A percentile compares a stretch with the other conserved stretches of the same genome.
Evolutionary conservation across 2,888 invertebrate species (phyloP).

Genomic region (Diaphora mendica): DNA sequence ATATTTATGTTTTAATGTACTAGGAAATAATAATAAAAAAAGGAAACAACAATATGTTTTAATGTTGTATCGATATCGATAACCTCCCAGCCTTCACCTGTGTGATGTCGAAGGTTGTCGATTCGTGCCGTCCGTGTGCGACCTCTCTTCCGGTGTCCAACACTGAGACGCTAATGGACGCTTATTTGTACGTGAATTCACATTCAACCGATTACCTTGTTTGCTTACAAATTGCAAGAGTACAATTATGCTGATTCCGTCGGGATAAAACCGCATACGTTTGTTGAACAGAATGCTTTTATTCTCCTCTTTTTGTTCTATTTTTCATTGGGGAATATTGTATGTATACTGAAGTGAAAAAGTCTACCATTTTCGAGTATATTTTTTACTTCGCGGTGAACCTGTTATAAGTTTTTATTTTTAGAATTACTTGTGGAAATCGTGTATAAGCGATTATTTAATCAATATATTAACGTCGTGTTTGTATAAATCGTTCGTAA

Average conservation of each 20-base stretch:
- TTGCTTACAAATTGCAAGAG: slow-evolving; percentile 49
- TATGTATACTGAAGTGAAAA: neutral
- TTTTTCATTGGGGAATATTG: slow-evolving; percentile 1
- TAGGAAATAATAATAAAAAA: no score
- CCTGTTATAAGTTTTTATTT: no score
- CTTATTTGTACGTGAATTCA: slow-evolving; percentile 65
- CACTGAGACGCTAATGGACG: slow-evolving; percentile 69
- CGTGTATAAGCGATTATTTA: neutral
- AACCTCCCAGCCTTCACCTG: slow-evolving; percentile 59
- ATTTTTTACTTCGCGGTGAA: neutral
- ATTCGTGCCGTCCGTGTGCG: slow-evolving; percentile 71
- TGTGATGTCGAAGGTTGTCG: slow-evolving; percentile 83
- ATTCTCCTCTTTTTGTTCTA: neutral
- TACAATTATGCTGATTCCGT: slow-evolving; percentile 47
- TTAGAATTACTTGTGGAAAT: no score
- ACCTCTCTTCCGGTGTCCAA: slow-evolving; percentile 79
- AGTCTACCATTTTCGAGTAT: neutral
- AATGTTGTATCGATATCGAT: slow-evolving; percentile 56
- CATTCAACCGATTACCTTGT: slow-evolving; percentile 50
- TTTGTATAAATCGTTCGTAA: no score
- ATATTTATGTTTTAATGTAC: no score
- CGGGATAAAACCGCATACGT: slow-evolving; percentile 18
- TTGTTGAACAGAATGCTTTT: slow-evolving; percentile 5
- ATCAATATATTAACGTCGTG: neutral
- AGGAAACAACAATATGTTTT: no score